phyloP scores from a whole-genome alignment of 2,797 vertebrate genomes.

The Gymnocypris eckloni region DNA sequence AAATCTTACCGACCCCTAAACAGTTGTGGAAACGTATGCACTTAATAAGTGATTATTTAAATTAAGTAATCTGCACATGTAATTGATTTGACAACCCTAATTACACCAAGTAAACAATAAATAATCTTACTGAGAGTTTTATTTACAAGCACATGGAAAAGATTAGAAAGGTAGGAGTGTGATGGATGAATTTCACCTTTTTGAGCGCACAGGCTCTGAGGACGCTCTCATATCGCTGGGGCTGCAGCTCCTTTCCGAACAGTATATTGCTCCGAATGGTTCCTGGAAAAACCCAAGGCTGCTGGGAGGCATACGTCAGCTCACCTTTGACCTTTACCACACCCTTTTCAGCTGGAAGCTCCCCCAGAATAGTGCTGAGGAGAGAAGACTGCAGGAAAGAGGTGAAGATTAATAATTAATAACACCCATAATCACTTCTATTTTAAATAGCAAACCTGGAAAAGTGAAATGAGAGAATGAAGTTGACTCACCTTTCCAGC shows the following conservation, averaged over 20 bases:
- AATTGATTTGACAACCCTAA: neutral
- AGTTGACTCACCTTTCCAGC: constrained; percentile 87
- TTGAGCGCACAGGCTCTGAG: constrained; percentile 91
- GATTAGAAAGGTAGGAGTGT: neutral
- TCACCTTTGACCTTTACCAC: constrained; percentile 83
- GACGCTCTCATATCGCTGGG: constrained; percentile 87
- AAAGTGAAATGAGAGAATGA: neutral
- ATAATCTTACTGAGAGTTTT: neutral
- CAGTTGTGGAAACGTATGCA: neutral
- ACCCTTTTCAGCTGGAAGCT: constrained; percentile 84
- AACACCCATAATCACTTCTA: neutral
- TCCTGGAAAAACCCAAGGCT: constrained; percentile 96
- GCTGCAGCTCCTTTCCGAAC: constrained; percentile 90
- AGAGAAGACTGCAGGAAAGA: constrained; percentile 85
- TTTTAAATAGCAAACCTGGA: neutral
- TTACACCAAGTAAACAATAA: neutral
- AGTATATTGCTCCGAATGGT: constrained; percentile 95
- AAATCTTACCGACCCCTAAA: neutral
- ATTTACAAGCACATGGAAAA: neutral
- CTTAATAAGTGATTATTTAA: neutral
- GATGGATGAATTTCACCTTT: constrained; percentile 78
- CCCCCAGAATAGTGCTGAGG: constrained; percentile 88
- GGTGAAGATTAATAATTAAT: neutral
- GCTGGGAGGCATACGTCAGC: constrained; percentile 91
- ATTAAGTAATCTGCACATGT: neutral